Evolutionary conservation across 2,888 invertebrate genomes (phyloP), one percentile per base, ranked within the genome.

Genomic region (Clepsis dumicolana): DNA sequence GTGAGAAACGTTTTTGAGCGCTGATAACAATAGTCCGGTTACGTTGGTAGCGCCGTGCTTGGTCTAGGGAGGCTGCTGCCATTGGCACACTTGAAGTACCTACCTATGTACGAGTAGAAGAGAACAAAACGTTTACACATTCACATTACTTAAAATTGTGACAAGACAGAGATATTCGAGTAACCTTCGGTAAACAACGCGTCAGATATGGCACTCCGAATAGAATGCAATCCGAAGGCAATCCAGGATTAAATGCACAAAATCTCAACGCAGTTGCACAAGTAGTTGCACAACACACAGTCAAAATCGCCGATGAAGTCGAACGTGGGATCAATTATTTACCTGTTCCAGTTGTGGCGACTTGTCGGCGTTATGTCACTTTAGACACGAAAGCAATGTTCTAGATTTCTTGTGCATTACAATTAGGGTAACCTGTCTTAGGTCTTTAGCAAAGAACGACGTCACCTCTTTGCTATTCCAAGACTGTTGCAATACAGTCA

Each of bases 311-410:
- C 78, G 77, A 81, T 82, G 78, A 86, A 87, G 78, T 85, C 86
- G 89, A 90, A 89, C 91, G 91, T 91, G 90, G 87, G 91, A 92
- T 87, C 84, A 87, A 90, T 89, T 86, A 89, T 87, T 85, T 79
- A 86, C 76, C 77, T 82, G 86, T 76, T 84, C 79, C 81, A 83
- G 77, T 86, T 86, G 79, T 73, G 78, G 74, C 73, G 73, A 80
- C 80, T 82, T 77, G 73, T 74, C 73, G 70, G 65, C 75, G 74
- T 87, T 86, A 88, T 87, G 86, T 88, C 85, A 87, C 78, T 75
- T 67, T 68, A 70, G 72, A 62, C 74, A 74, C 70, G 74, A 84
- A 81, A 82, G 71, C 80, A 80, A 57, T 76, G 86, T 70, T 80
- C 87, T 76, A 84, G 81, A 83, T 88, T 82, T 78, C 80, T 77